A percentile compares a stretch with the other conserved stretches of the same genome.
phyloP scores from a whole-genome alignment of 2,113 vertebrate species.

The Megaceryle maxima region DNA sequence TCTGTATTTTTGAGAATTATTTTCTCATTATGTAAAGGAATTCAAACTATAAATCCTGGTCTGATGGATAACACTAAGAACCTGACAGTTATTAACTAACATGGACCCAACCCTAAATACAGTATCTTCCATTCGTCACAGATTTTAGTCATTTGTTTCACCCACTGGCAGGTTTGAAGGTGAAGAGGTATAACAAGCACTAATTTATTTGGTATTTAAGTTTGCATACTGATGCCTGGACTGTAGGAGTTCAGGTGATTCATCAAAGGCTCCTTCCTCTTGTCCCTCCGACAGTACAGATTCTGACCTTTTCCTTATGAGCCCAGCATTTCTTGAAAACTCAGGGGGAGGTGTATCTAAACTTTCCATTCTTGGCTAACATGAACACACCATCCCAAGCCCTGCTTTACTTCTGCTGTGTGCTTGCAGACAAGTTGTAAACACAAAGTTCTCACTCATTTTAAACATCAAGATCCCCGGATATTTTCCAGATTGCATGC shows the following conservation, averaged over 20 bases:
- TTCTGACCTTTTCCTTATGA: neutral
- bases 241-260: neutral
- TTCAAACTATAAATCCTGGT: neutral
- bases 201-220: neutral
- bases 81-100: neutral
- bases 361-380: neutral
- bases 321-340: neutral
- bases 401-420: neutral
- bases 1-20: conserved; percentile 8
- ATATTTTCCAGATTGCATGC: neutral
- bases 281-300: neutral
- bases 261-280: neutral
- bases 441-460: neutral
- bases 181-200: neutral
- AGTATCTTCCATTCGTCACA: neutral
- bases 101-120: neutral
- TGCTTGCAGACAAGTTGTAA: neutral
- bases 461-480: neutral
- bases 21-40: conserved; percentile 6
- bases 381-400: neutral
- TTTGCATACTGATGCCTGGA: neutral
- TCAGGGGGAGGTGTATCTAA: fast-evolving
- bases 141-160: conserved; percentile 3
- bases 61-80: neutral
- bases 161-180: neutral